phyloP scores from a whole-genome alignment of 1,140 invertebrate genomes.

The Hypsibius dujardini region DNA sequence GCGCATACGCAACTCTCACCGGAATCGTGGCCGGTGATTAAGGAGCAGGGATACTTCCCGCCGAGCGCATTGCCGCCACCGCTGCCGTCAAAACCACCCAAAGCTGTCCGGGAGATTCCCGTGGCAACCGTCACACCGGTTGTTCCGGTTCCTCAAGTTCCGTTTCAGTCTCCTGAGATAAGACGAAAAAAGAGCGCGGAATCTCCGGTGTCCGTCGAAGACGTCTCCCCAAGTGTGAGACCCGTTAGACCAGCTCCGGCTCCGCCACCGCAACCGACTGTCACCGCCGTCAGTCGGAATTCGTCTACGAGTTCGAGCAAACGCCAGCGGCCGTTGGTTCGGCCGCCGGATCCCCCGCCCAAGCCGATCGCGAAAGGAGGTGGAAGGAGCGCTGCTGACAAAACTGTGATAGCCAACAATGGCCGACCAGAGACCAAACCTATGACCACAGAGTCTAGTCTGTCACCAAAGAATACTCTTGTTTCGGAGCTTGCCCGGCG shows the following conservation, averaged over 20 bases:
- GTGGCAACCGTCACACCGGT: too few species aligned
- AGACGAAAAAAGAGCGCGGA: neutral
- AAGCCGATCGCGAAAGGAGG: neutral
- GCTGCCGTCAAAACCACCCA: neutral
- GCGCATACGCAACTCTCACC: too few species aligned
- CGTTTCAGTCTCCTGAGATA: too few species aligned
- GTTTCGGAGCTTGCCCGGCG: neutral
- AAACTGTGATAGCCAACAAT: too few species aligned
- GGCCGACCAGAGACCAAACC: too few species aligned
- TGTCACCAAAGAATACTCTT: too few species aligned
- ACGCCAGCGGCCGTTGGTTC: neutral
- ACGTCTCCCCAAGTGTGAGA: neutral
- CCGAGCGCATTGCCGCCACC: neutral
- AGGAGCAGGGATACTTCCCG: too few species aligned
- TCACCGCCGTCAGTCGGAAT: neutral
- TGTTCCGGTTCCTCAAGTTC: too few species aligned
- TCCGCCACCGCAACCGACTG: neutral
- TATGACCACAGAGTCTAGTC: too few species aligned
- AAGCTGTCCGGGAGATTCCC: constrained; percentile 16
- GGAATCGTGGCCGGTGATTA: too few species aligned
- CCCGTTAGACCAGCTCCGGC: neutral
- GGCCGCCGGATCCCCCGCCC: neutral
- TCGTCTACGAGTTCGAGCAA: neutral
- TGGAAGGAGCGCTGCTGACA: neutral
- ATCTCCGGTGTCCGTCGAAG: neutral